phyloP scores from a whole-genome alignment of 2,888 invertebrate species.

The Oxytorus armatus region DNA sequence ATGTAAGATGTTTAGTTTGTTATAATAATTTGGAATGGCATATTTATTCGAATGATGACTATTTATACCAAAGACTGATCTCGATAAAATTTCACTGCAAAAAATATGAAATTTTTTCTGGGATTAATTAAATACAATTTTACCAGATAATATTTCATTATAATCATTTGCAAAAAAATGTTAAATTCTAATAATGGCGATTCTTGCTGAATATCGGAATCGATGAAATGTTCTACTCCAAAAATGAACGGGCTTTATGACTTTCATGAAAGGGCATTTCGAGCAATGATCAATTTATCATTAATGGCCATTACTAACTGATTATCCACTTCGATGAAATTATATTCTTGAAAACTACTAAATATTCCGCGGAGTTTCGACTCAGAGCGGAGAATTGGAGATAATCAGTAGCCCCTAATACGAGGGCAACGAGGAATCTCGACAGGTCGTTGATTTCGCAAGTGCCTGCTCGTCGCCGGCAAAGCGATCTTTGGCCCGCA shows the following conservation, averaged over 20 bases:
- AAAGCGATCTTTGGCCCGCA: conserved; percentile 77
- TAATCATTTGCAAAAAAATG: not conserved
- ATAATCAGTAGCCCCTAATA: conserved; percentile 46
- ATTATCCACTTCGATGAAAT: not conserved
- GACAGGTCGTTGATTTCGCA: conserved; percentile 79
- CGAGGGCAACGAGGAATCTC: conserved; percentile 74
- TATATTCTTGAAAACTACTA: conserved; percentile 2
- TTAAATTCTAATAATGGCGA: not conserved
- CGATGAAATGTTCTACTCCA: too few species aligned
- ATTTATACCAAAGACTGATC: not conserved
- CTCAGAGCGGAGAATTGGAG: not conserved
- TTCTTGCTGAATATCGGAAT: too few species aligned
- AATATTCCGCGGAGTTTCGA: not conserved
- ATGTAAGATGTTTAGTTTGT: too few species aligned
- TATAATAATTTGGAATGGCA: too few species aligned
- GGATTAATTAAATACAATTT: too few species aligned
- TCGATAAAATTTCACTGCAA: not conserved
- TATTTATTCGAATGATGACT: not conserved
- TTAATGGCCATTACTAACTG: not conserved
- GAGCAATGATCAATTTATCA: too few species aligned
- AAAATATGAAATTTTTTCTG: not conserved
- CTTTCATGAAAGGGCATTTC: too few species aligned
- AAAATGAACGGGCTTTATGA: too few species aligned
- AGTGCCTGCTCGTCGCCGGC: conserved; percentile 66
- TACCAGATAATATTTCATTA: not conserved